Evolutionary conservation across 2,888 invertebrate genomes (phyloP), one percentile per base, ranked within the genome.

Genomic region (Dichetophora obliterata): DNA sequence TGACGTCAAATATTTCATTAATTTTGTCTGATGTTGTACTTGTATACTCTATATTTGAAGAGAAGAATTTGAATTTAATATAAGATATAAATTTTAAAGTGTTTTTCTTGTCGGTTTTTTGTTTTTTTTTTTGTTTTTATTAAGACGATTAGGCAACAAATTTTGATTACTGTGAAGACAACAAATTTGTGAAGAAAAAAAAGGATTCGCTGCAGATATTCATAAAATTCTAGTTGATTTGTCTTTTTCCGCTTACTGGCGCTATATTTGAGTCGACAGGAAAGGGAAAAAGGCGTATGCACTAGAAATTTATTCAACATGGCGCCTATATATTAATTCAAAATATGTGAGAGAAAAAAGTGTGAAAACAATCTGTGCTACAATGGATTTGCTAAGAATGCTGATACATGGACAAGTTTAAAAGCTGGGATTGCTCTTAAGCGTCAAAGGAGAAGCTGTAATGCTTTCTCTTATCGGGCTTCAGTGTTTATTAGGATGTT

Each of bases 231-330:
- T 85, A 84, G 88, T 89, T 86, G 88, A 88, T 89, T 87, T 89
- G 89, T 89, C 89, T 89, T 89, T 89, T 89, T 89, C 89, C 89
- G 89, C 89, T 89, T 89, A 89, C 89, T 89, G 89, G 85, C 89
- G 89, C 88, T 89, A 84, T 84, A 84, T 81, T 85, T 79, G 84
- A 85, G 87, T 84, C 89, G 89, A 88, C 89, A 89, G 89, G 88
- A 88, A 89, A 89, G 88, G 88, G 89, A 86, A 89, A 89, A 86
- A 88, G 89, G 86, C 89, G 87, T 85, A 89, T 89, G 86, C 82
- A 87, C 88, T 88, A 83, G 50, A 85, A 86, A 84, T 83, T 81
- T 76, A 75, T 66, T 78, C 86, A 84, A 70, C 86, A 70, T 16
- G 76, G 57, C 37, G 59, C 14, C 43, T 43, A 14, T 43, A 61